Evolutionary conservation across 2,888 invertebrate genomes (phyloP), one percentile per base, ranked within the genome.

Genomic region (Drosophila pseudotalamancana): DNA sequence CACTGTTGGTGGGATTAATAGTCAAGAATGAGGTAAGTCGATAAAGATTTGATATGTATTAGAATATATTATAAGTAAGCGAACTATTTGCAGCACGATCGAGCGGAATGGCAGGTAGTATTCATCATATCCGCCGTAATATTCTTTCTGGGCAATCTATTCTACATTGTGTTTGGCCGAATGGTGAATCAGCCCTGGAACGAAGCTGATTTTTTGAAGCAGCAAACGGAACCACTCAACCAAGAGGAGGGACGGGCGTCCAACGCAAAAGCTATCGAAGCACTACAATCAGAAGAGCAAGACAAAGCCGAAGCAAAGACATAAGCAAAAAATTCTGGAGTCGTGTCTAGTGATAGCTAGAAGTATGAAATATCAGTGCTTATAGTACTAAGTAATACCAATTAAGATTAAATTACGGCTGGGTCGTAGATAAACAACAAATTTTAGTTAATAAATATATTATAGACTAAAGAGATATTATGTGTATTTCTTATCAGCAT

Each of bases 141-240:
- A 4, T 93, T 93, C 70, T 90, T 93, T 14, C 3, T 92, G 16
- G 92, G 93, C 0, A 93, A 93, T 79, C 88, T 92, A 1, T 76
- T 94, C 16, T 94, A 93, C 60, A 72, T 94, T 1, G 55, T 93
- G 2, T 93, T 93, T 67, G 93, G 93, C 0, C 89, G 90, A 21
- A 93, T 92, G 9, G 90, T 93, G 8, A 82, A 92, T 12, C 94
- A 94, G 75, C 89, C 92, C n/a, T 94, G 94, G 94, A 92, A 94
- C 63, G 83, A 80, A 14, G 66, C 82, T 4, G 72, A 90, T 40
- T 90, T 77, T 29, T 48, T 88, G 5, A 39, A 53, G 1, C 55
- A 43, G 0, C 49, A 64, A n/a, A 39, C 25, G 8, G 23, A 25
- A 0, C 1, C 12, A 0, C 54, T 48, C 8, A 19, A 8, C 0